Conservation (phyloP, 2,888 invertebrate genomes). For the Dicyrtoma fusca region DNA sequence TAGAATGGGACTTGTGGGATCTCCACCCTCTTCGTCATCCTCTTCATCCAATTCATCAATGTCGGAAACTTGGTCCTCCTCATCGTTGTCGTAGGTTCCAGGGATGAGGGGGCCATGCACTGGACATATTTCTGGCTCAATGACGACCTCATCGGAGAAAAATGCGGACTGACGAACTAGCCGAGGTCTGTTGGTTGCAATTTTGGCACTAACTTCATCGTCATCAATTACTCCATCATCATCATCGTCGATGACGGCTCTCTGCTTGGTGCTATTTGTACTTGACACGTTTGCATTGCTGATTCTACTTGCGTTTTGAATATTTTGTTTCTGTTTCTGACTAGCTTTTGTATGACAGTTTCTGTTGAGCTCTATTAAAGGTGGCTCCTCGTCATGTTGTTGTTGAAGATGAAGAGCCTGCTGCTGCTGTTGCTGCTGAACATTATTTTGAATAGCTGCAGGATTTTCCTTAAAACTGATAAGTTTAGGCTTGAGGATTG, state of each 20-base stretch:
- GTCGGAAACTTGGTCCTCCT: conserved; percentile 69
- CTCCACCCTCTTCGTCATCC: conserved; percentile 59
- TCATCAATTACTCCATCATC: conserved; percentile 44
- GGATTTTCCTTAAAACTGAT: conserved; percentile 8
- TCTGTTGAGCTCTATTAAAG: neutral
- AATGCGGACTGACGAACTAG: conserved; percentile 66
- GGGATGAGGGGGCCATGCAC: conserved; percentile 55
- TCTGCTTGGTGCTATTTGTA: conserved; percentile 18
- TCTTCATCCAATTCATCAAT: conserved; percentile 70
- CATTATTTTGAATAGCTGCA: neutral
- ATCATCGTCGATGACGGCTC: conserved; percentile 1
- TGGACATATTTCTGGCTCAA: conserved; percentile 56
- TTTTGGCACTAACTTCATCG: conserved; percentile 54
- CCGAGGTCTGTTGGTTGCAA: conserved; percentile 53
- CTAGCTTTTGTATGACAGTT: conserved; percentile 20
- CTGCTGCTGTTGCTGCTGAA: conserved; percentile 1
- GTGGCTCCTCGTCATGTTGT: conserved; percentile 14
- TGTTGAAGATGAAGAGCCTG: neutral
- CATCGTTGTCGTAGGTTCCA: conserved; percentile 61
- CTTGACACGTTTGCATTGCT: conserved; percentile 10
- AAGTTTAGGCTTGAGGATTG: conserved; percentile 6
- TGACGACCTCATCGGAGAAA: conserved; percentile 55
- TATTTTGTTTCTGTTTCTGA: conserved; percentile 13
- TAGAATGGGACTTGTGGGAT: conserved; percentile 55
- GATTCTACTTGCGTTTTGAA: neutral